Evolutionary conservation across 2,888 invertebrate species (phyloP).

Genomic region (Microplitis manilae): DNA sequence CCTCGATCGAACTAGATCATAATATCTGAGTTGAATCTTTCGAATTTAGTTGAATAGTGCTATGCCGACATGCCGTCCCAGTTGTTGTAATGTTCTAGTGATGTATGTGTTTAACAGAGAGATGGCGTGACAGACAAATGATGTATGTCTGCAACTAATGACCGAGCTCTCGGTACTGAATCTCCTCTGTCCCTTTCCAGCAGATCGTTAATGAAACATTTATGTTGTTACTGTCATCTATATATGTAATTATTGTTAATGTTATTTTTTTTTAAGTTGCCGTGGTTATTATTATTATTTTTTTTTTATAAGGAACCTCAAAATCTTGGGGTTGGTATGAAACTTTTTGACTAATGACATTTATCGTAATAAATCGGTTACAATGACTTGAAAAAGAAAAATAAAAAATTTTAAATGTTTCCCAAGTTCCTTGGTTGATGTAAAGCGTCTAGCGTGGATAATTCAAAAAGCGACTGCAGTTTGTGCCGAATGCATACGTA

Average conservation of each 20-base stretch:
- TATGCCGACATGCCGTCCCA: neutral
- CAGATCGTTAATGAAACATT: conserved; percentile 40
- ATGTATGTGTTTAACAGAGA: conserved; percentile 38
- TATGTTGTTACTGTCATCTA: conserved; percentile 29
- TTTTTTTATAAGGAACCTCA: conserved; percentile 2
- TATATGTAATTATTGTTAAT: conserved; percentile 35
- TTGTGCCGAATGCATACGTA: conserved; percentile 1
- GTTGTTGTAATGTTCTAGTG: conserved; percentile 29
- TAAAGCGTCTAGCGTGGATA: neutral
- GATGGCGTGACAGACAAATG: conserved; percentile 46
- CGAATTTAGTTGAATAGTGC: neutral
- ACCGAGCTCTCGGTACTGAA: conserved; percentile 33
- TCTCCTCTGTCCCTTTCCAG: conserved; percentile 42
- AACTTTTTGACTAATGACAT: neutral
- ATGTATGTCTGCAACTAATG: conserved; percentile 55
- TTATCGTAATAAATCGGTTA: neutral
- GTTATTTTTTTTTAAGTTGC: neutral
- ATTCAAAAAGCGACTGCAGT: neutral
- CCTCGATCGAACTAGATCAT: conserved; percentile 8
- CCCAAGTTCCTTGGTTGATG: neutral
- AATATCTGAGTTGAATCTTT: neutral
- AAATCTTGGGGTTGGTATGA: neutral
- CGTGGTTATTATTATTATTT: neutral
- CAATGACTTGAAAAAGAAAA: neutral
- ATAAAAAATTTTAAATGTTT: conserved; percentile 2